These are phyloP conservation scores for Sus cebifrons DNA, from an alignment of 2,797 vertebrate species.

Conservation along the genomic window DNA sequence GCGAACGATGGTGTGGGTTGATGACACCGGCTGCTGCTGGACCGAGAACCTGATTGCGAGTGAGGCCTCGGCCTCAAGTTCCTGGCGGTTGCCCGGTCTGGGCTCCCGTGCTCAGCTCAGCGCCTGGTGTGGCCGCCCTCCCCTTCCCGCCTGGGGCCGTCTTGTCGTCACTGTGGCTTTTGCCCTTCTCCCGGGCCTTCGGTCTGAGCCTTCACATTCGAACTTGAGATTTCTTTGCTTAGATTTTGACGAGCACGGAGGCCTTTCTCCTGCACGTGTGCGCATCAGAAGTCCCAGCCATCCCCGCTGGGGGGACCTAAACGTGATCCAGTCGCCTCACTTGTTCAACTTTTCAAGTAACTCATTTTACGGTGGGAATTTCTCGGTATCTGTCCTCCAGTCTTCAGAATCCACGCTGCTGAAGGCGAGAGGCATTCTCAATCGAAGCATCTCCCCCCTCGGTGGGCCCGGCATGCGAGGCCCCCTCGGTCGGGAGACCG, in stretches of 20 bases:
- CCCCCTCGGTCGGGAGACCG: neutral
- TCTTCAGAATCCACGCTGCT: fast-evolving
- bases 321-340: fast-evolving
- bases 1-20: fast-evolving
- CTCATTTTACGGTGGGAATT: fast-evolving
- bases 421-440: fast-evolving
- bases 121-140: too few relatives aligned
- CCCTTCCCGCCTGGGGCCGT: fast-evolving
- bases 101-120: fast-evolving
- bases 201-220: fast-evolving
- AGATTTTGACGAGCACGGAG: neutral
- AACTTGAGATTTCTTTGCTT: neutral
- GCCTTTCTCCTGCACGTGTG: neutral
- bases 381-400: fast-evolving
- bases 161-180: fast-evolving
- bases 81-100: fast-evolving
- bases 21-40: fast-evolving
- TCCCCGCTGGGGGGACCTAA: neutral
- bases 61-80: fast-evolving
- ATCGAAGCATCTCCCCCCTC: too few relatives aligned
- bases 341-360: neutral
- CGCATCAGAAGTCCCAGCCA: neutral
- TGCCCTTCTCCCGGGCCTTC: neutral
- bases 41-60: fast-evolving
- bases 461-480: fast-evolving